phyloP scores from a whole-genome alignment of 1,140 invertebrate genomes.

The Parapsyche elsis region DNA sequence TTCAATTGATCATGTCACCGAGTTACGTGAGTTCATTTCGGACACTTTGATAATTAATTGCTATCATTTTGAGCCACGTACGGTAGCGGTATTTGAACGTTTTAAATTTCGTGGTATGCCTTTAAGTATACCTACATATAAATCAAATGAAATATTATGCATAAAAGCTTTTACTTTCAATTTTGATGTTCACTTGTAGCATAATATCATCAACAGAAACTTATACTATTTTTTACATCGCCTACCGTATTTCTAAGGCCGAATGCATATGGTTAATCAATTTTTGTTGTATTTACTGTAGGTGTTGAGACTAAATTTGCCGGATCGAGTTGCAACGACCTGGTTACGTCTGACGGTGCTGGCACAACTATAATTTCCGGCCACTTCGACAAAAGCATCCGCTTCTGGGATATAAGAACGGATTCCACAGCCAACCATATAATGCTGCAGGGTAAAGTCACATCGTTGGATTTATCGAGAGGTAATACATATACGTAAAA shows the following conservation, averaged over 20 bases:
- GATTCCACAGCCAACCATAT: slow-evolving; percentile 84
- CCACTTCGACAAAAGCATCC: slow-evolving; percentile 96
- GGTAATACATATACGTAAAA: too few relatives aligned
- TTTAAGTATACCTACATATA: too few relatives aligned
- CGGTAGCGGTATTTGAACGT: background rate
- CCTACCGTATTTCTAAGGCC: background rate
- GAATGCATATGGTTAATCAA: background rate
- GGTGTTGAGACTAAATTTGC: slow-evolving; percentile 97
- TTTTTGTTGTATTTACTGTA: slow-evolving; percentile 65
- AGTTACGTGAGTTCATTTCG: too few relatives aligned
- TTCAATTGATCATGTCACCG: slow-evolving; percentile 23
- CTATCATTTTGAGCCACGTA: background rate
- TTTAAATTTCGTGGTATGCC: too few relatives aligned
- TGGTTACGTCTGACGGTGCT: slow-evolving; percentile 87
- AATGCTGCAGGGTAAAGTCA: slow-evolving; percentile 91
- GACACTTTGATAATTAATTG: background rate
- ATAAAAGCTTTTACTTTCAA: too few relatives aligned
- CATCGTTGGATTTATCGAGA: slow-evolving; percentile 92
- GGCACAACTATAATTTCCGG: slow-evolving; percentile 94
- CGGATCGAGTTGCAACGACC: slow-evolving; percentile 95
- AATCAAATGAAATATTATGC: too few relatives aligned
- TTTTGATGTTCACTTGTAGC: too few relatives aligned
- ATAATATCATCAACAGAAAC: background rate
- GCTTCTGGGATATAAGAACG: slow-evolving; percentile 95
- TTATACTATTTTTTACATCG: background rate